phyloP scores from a whole-genome alignment of 2,797 vertebrate species.

The Margarornis squamiger region DNA sequence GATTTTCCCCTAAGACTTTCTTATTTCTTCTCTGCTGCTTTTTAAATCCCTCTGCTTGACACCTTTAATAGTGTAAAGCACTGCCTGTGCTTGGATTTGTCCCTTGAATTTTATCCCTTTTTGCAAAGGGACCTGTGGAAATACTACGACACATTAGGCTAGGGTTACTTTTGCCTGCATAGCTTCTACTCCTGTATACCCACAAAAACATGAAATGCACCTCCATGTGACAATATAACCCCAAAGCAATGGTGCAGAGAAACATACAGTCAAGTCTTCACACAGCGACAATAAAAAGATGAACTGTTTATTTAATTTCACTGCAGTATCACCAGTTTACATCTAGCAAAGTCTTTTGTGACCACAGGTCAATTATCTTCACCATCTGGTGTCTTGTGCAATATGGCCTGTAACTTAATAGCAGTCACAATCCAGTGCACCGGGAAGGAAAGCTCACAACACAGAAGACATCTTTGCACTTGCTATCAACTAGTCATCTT shows the following conservation, averaged over 20 bases:
- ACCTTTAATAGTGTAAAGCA: not conserved
- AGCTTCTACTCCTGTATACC: not conserved
- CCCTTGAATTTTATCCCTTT: not conserved
- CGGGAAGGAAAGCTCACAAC: not conserved
- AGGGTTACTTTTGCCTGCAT: not conserved
- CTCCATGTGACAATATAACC: not conserved
- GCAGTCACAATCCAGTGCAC: not conserved
- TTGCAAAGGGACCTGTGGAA: not conserved
- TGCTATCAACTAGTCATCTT: not conserved
- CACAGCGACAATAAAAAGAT: not conserved
- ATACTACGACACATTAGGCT: not conserved
- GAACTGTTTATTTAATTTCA: not conserved
- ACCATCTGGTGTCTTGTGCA: not conserved
- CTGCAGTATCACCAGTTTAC: not conserved
- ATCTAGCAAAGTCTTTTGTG: not conserved
- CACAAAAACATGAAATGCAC: not conserved
- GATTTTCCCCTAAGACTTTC: not conserved
- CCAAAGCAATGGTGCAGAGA: not conserved
- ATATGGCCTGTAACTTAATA: not conserved
- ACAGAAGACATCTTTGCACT: not conserved
- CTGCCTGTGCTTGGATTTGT: not conserved
- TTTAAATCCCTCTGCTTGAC: not conserved
- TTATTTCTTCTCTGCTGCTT: not conserved
- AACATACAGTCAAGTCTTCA: not conserved
- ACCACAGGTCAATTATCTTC: conserved; percentile 3